Base-by-base conservation (phyloP, 64 coral and sea anemone genomes). In the Cladopsammia gracilis region DNA sequence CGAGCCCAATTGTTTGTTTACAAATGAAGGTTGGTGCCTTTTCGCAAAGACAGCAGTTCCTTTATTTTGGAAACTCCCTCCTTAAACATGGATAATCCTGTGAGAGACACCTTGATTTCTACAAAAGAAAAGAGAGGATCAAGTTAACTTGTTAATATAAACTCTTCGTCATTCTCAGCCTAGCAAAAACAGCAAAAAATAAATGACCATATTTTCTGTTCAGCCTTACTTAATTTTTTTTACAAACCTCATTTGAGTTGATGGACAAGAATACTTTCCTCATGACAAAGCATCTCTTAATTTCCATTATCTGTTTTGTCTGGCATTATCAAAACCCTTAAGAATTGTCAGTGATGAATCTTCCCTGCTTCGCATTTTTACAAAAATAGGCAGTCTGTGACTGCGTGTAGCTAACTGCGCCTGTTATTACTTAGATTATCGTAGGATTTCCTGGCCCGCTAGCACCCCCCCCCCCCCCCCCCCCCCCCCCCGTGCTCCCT, bases 21-120 rank as follows among this genome's bases (percentile, higher is more conserved):
- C 70, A 72, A 44, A 62, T 62, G 60, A 54, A 70, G 66, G 24
- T 44, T 20, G 24, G 2, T 72, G 70, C 34, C 70, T 72, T 46
- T 72, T 72, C 34, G 25, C 66, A 26, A 34, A 70, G 66, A 70
- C 66, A 70, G 66, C 20, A 70, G 66, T 70, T 70, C 66, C 66
- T 70, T 19, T 70, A 70, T 70, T 70, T 70, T 70, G 25, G 66
- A 43, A 70, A 70, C 66, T 70, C 60, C 4, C 60, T 62, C 60
- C 60, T 62, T 62, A 62, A 62, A 62, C 60, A 12, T 62, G 60
- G 60, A 70, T n/a, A 70, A 70, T 70, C 66, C 66, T 24, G 66
- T 70, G 66, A 70, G 66, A 34, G 25, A 70, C 66, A 70, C 66
- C 66, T 70, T 70, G 66, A 23, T 70, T 70, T 70, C 66, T 70